Evolutionary conservation across 1,140 invertebrate genomes (phyloP).

Genomic region (Ctenoplectra terminalis): DNA sequence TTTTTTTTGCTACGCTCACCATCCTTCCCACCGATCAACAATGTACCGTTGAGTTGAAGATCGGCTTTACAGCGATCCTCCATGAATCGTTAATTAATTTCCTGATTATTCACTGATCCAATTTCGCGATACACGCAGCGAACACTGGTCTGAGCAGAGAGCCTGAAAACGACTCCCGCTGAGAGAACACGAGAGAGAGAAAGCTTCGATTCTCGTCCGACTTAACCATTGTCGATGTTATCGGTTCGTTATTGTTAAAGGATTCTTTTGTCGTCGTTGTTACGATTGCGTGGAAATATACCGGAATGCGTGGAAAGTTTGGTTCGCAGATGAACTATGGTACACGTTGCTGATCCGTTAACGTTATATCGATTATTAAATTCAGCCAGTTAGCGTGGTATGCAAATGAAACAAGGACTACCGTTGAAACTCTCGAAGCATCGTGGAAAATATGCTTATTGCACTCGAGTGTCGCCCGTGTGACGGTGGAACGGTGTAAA

Average conservation of each 20-base stretch:
- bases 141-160: too few relatives aligned
- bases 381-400: neutral
- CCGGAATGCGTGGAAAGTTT: neutral
- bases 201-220: neutral
- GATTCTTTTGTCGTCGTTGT: neutral
- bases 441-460: constrained; percentile 29
- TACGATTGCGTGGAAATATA: neutral
- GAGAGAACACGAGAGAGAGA: neutral
- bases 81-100: constrained; percentile 48
- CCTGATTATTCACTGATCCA: constrained; percentile 47
- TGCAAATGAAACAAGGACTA: neutral
- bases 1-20: neutral
- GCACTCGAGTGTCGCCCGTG: constrained; percentile 15
- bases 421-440: constrained; percentile 2
- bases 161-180: neutral
- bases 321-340: neutral
- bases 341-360: neutral
- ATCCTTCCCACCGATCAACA: constrained; percentile 27
- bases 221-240: neutral
- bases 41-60: constrained; percentile 20
- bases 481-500: constrained; percentile 9
- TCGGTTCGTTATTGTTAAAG: constrained; percentile 19
- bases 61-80: neutral
- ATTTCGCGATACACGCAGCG: constrained; percentile 31
- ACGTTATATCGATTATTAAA: constrained; percentile 14